Percentiles rank a stretch among this genome's conserved stretches.
phyloP scores from a whole-genome alignment of 2,888 invertebrate species.

The Lampropteryx suffumata region DNA sequence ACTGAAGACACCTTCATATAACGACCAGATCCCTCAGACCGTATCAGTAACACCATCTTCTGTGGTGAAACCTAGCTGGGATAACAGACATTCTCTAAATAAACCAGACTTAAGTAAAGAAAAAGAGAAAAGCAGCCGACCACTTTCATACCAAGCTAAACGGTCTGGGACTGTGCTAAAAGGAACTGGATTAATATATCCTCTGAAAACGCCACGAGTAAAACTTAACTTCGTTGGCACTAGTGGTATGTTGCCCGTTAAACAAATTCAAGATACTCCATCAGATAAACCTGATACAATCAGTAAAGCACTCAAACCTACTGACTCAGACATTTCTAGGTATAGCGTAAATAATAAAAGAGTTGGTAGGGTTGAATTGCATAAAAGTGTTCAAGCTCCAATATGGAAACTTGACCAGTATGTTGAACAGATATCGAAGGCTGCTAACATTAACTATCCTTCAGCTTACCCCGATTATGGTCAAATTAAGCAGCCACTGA shows the following conservation, averaged over 20 bases:
- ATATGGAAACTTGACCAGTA: background rate
- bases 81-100: background rate
- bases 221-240: constrained; percentile 5
- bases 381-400: background rate
- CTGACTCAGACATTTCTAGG: background rate
- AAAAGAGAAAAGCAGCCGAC: background rate
- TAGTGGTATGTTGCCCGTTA: constrained; percentile 13
- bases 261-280: background rate
- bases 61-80: constrained; percentile 1
- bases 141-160: background rate
- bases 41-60: background rate
- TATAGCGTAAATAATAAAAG: background rate
- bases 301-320: background rate
- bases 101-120: background rate
- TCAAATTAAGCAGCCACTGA: background rate
- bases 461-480: background rate
- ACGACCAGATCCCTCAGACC: background rate
- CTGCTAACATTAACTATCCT: background rate
- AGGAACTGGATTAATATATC: constrained; percentile 1
- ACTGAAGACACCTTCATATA: constrained; percentile 9
- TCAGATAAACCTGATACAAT: background rate
- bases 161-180: background rate
- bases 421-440: background rate
- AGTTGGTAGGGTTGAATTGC: background rate
- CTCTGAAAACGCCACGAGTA: constrained; percentile 2